Evolutionary conservation across 2,888 invertebrate species (phyloP).

Genomic region (Parochlus steinenii): DNA sequence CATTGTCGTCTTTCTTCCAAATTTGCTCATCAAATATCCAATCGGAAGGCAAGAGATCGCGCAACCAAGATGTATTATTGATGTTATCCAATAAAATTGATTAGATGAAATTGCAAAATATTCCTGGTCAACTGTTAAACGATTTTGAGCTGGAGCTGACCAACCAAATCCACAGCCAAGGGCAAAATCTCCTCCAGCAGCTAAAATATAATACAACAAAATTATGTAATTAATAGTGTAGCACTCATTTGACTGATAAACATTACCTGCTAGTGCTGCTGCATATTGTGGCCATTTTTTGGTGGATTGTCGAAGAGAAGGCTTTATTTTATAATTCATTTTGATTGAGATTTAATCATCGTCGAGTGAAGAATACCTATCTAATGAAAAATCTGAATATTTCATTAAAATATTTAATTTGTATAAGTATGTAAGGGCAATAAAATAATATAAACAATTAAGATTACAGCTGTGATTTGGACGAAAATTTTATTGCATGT

Average conservation of each 20-base stretch:
- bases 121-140: conserved; percentile 17
- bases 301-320: no score
- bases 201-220: conserved; percentile 24
- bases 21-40: conserved; percentile 46
- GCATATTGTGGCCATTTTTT: conserved; percentile 22
- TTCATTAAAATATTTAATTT: no score
- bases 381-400: no score
- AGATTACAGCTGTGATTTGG: no score
- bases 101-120: conserved; percentile 6
- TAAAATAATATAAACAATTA: no score
- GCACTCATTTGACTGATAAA: no score
- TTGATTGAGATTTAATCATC: no score
- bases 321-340: no score
- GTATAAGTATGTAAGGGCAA: no score
- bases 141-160: conserved; percentile 42
- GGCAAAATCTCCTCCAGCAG: conserved; percentile 62
- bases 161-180: conserved; percentile 61
- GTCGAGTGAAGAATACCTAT: no score
- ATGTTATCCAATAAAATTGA: conserved; percentile 41
- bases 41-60: conserved; percentile 55
- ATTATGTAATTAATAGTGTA: no score
- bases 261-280: conserved; percentile 27
- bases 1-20: conserved; percentile 55
- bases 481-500: no score
- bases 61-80: conserved; percentile 53